phyloP scores from a whole-genome alignment of 2,797 vertebrate genomes.

The Sternarchorhynchus goeldii region DNA sequence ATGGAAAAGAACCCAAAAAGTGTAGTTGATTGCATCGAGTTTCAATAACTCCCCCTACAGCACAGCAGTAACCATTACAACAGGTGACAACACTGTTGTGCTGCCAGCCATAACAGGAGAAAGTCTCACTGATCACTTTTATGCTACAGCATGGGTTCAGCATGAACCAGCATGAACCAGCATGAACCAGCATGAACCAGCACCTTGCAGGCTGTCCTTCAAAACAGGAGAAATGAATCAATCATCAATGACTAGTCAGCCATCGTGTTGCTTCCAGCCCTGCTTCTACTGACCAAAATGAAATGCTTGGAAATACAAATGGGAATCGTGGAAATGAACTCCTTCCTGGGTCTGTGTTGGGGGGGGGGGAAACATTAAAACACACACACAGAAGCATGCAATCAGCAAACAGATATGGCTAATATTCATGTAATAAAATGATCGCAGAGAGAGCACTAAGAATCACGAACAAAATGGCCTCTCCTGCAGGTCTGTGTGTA shows the following conservation, averaged over 20 bases:
- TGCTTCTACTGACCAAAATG: not conserved
- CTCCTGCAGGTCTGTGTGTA: no score
- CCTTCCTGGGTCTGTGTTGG: no score
- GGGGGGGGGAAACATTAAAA: no score
- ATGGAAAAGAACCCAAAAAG: not conserved
- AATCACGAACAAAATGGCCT: no score
- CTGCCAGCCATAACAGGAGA: not conserved
- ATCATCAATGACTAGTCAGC: not conserved
- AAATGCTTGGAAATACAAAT: not conserved
- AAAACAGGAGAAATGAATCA: not conserved
- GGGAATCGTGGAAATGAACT: no score
- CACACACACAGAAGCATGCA: no score
- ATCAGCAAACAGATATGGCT: no score
- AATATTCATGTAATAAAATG: no score
- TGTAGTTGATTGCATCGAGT: not conserved
- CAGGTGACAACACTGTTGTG: not conserved
- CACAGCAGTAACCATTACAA: not conserved
- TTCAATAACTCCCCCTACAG: not conserved
- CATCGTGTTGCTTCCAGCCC: not conserved
- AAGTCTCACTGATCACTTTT: not conserved
- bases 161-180: not conserved
- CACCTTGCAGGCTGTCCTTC: not conserved
- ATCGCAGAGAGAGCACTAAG: no score
- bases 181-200: not conserved
- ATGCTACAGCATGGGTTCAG: no score